A percentile compares a stretch with the other conserved stretches of the same genome.
phyloP scores from a whole-genome alignment of 1,140 invertebrate species.

The Tachypleus tridentatus region DNA sequence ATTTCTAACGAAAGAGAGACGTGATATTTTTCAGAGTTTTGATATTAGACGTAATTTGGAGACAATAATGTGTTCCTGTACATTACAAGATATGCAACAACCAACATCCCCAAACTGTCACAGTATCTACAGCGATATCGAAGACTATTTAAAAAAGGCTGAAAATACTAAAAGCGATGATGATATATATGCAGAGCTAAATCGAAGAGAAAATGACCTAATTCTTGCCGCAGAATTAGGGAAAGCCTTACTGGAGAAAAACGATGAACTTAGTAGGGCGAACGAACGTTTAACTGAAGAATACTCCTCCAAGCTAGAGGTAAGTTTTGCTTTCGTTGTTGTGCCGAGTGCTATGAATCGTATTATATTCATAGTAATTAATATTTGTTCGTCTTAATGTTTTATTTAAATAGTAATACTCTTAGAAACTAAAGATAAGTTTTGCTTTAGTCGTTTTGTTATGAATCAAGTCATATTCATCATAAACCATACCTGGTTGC shows the following conservation, averaged over 20 bases:
- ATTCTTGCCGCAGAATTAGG: conserved; percentile 86
- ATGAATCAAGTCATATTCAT: no score
- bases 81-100: conserved; percentile 18
- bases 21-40: no score
- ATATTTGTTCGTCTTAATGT: no score
- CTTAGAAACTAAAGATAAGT: no score
- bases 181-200: conserved; percentile 68
- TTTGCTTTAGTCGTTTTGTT: no score
- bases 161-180: conserved; percentile 34
- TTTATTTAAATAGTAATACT: no score
- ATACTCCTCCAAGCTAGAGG: conserved; percentile 84
- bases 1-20: no score
- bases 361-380: no score
- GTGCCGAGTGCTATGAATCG: no score
- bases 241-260: conserved; percentile 85
- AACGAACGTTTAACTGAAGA: conserved; percentile 75
- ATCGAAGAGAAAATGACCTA: conserved; percentile 84
- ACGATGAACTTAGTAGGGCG: conserved; percentile 76
- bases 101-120: conserved; percentile 7
- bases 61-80: conserved; percentile 15
- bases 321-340: conserved; percentile 34
- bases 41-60: no score
- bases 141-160: conserved; percentile 40
- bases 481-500: no score
- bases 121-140: conserved; percentile 31